A percentile compares a stretch with the other conserved stretches of the same genome.
These are phyloP conservation scores for Caenorhabditis sp. DNA, from an alignment of 2,888 invertebrate species.

Conservation along the genomic window DNA sequence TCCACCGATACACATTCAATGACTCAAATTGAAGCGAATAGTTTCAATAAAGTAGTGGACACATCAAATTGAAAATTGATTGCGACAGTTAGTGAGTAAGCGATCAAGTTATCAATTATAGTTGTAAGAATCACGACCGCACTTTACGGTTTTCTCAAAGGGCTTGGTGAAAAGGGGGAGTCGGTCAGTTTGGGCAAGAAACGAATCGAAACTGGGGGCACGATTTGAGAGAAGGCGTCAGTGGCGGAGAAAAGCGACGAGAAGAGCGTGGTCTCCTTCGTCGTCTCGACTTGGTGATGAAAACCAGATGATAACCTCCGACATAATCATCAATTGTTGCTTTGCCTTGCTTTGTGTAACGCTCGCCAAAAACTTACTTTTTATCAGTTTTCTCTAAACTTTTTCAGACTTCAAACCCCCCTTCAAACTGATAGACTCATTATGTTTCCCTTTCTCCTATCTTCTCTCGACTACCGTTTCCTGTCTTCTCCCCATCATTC, in stretches of 20 bases:
- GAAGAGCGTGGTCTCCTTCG: constrained; percentile 29
- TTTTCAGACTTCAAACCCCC: constrained; percentile 37
- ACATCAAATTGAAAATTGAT: constrained; percentile 24
- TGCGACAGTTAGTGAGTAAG: constrained; percentile 37
- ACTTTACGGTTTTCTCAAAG: background rate
- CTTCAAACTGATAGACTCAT: background rate
- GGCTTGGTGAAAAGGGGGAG: too few relatives aligned
- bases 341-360: constrained; percentile 57
- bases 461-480: constrained; percentile 23
- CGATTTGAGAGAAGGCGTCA: constrained; percentile 23
- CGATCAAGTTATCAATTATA: constrained; percentile 62
- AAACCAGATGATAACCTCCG: constrained; percentile 67
- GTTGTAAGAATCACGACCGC: constrained; percentile 36
- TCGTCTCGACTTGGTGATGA: constrained; percentile 22
- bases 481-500: too few relatives aligned
- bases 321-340: constrained; percentile 63
- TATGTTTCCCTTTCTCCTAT: background rate
- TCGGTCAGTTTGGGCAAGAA: constrained; percentile 40
- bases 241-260: constrained; percentile 10
- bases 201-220: constrained; percentile 21
- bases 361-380: constrained; percentile 12
- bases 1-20: too few relatives aligned
- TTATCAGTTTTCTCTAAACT: constrained; percentile 28
- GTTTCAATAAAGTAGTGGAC: constrained; percentile 52
- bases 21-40: constrained; percentile 26